Percentiles rank a stretch among this genome's conserved stretches.
phyloP scores from a whole-genome alignment of 2,797 vertebrate genomes.

The Carcharodon carcharias region DNA sequence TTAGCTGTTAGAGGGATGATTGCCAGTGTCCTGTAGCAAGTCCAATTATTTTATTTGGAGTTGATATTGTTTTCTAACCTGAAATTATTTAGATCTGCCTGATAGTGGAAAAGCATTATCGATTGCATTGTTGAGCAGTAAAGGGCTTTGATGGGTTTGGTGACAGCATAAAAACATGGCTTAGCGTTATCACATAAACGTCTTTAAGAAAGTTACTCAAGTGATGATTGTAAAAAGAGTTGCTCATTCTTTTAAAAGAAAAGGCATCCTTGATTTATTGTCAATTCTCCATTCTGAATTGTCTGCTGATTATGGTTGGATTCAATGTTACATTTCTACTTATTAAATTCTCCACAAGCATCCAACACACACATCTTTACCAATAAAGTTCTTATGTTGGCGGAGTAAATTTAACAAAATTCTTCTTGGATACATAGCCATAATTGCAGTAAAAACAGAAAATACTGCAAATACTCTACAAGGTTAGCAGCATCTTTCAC shows the following conservation, averaged over 20 bases:
- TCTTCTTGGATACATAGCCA: not conserved
- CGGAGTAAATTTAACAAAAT: not conserved
- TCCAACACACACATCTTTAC: no score
- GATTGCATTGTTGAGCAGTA: not conserved
- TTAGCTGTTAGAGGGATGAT: no score
- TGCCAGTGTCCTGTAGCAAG: no score
- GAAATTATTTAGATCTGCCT: not conserved
- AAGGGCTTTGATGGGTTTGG: not conserved
- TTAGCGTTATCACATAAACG: not conserved
- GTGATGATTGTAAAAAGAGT: not conserved
- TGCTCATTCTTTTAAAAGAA: not conserved
- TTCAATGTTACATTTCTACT: not conserved
- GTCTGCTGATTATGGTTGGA: not conserved
- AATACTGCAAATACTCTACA: no score
- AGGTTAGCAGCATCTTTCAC: no score
- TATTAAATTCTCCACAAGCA: not conserved
- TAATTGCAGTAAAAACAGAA: not conserved
- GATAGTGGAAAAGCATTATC: not conserved
- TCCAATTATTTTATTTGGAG: not conserved
- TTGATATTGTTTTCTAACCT: not conserved
- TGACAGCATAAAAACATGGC: not conserved
- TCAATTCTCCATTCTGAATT: not conserved
- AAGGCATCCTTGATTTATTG: not conserved
- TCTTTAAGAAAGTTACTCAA: not conserved
- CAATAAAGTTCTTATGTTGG: not conserved